Conservation (phyloP, 2,888 invertebrate genomes). For the Alloscopus bannaensis region DNA sequence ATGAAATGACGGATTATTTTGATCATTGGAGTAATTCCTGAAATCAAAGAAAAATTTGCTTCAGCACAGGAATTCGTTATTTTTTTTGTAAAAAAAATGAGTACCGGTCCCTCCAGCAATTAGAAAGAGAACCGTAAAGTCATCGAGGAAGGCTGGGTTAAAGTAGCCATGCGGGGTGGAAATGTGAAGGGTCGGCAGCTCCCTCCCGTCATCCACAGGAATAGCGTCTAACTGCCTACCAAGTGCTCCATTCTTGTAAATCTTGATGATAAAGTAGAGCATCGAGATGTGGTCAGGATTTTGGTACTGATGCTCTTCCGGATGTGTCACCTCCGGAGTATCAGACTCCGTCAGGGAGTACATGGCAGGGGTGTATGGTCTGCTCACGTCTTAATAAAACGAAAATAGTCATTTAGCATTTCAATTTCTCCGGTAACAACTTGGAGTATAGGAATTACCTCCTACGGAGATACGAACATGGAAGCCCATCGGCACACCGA, state of each 20-base stretch:
- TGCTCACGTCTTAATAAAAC: background rate
- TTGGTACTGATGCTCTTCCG: background rate
- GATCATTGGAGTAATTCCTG: conserved; percentile 50
- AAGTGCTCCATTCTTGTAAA: conserved; percentile 33
- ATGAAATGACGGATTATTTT: conserved; percentile 35
- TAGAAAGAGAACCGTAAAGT: conserved; percentile 29
- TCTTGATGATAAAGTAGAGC: conserved; percentile 49
- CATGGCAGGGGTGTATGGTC: conserved; percentile 46
- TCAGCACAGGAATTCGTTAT: no score
- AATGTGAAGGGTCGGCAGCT: conserved; percentile 33
- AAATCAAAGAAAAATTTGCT: background rate
- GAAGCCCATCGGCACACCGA: conserved; percentile 34
- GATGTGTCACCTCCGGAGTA: no score
- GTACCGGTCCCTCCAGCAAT: conserved; percentile 42
- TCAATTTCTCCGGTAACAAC: no score
- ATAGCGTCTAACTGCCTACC: conserved; percentile 22
- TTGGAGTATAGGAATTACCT: background rate
- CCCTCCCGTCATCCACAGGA: conserved; percentile 38
- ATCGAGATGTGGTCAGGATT: background rate
- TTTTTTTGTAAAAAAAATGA: no score
- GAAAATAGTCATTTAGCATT: background rate
- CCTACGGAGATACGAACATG: conserved; percentile 23
- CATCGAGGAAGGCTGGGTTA: conserved; percentile 19
- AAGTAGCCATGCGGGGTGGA: conserved; percentile 42
- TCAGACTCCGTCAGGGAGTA: no score